These are phyloP conservation scores for Drosophila sordidapex DNA, from an alignment of 2,888 invertebrate genomes.

Conservation along the genomic window DNA sequence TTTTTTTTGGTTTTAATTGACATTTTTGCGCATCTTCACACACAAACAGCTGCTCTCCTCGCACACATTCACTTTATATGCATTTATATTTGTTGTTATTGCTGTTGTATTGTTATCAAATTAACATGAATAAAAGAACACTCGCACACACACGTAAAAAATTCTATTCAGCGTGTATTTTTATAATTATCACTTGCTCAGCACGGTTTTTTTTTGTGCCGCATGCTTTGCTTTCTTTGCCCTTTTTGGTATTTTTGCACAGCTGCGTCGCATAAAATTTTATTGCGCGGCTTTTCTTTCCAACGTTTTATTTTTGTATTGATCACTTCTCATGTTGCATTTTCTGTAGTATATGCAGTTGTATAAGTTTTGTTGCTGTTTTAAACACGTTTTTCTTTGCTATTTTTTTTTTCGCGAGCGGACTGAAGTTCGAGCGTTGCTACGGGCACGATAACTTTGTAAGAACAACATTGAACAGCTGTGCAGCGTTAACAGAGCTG, in stretches of 20 bases:
- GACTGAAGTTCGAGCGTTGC: slow-evolving; percentile 24
- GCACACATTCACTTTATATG: slow-evolving; percentile 12
- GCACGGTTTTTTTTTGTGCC: slow-evolving; percentile 30
- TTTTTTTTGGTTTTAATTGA: slow-evolving; percentile 68
- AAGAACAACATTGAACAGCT: slow-evolving; percentile 70
- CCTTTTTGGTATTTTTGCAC: slow-evolving; percentile 49
- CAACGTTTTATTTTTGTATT: not conserved
- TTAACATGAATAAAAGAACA: slow-evolving; percentile 48
- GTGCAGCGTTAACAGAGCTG: slow-evolving; percentile 11
- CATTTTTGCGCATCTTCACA: slow-evolving; percentile 66
- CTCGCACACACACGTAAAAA: not conserved
- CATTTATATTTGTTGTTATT: slow-evolving; percentile 23
- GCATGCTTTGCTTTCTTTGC: slow-evolving; percentile 26
- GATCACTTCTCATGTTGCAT: slow-evolving; percentile 8
- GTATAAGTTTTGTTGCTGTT: slow-evolving; percentile 23
- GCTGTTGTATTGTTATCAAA: slow-evolving; percentile 71
- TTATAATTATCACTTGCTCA: slow-evolving; percentile 35
- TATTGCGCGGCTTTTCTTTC: slow-evolving; percentile 14
- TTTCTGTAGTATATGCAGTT: slow-evolving; percentile 7
- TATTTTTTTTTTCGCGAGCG: slow-evolving; percentile 23
- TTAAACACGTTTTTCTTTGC: slow-evolving; percentile 62
- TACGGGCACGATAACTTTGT: slow-evolving; percentile 50
- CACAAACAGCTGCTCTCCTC: slow-evolving; percentile 31
- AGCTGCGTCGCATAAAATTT: slow-evolving; percentile 39
- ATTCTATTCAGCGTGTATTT: slow-evolving; percentile 37